Evolutionary conservation across 2,888 invertebrate species (phyloP), one percentile per base, ranked within the genome.

Genomic region (Trimorus sp.): DNA sequence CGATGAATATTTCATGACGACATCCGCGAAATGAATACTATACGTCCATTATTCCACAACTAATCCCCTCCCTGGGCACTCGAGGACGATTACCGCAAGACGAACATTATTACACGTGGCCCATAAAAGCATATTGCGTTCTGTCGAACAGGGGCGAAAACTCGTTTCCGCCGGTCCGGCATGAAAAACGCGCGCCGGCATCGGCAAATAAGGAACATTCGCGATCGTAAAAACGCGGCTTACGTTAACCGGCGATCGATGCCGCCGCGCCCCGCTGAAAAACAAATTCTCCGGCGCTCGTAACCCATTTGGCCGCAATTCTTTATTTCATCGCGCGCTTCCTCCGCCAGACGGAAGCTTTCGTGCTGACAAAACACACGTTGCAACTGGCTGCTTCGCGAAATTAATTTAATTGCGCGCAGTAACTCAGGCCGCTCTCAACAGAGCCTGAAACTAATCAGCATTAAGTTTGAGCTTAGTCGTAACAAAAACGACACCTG

Each of bases 401-500:
- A 83, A 83, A 83, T 83, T 83, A 83, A 83, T 83, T 83, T 80
- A 80, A 83, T 83, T 83, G 83, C 83, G 60, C 66, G 49, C 80
- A 77, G 83, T 78, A 78, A 81, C 83, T 81, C 80, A 70, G 71
- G 58, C 73, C 73, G 77, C 77, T 74, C 77, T 83, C 83, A 80
- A 71, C 83, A 60, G 78, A 78, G 81, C 76, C 81, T 83, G 83
- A 83, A 83, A 79, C 83, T 83, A 83, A 83, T 83, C 78, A 83
- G 78, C 83, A 79, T 83, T 83, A 83, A 81, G 79, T 79, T 78
- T 75, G 75, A 70, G 78, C 79, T 83, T 78, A 75, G 73, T 75
- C 83, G 83, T 69, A 79, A 81, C 78, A 81, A 83, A 83, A 83
- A 78, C 80, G 83, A 77, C 83, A 83, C 83, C 80, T 83, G 83